These are phyloP conservation scores for Dendrolimus pini DNA, from an alignment of 2,888 invertebrate species.

Conservation along the genomic window DNA sequence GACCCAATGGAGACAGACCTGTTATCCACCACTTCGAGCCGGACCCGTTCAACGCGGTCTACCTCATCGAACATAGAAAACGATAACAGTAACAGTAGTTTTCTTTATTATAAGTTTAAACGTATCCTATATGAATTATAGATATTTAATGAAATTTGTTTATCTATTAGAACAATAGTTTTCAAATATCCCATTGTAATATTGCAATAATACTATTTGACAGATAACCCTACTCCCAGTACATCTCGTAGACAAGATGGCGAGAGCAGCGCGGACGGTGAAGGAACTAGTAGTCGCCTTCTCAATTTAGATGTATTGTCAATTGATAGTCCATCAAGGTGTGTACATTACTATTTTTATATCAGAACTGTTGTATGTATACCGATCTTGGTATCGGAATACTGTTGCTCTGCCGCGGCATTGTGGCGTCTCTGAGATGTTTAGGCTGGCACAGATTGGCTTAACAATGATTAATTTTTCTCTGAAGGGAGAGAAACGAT, in stretches of 20 bases:
- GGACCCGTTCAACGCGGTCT: constrained; percentile 11
- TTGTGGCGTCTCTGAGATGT: too few species aligned
- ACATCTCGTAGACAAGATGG: constrained; percentile 35
- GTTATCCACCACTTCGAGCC: constrained; percentile 27
- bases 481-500: too few species aligned
- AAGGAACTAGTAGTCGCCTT: constrained; percentile 38
- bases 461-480: too few species aligned
- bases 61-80: neutral
- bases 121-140: too few species aligned
- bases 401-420: too few species aligned
- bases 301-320: constrained; percentile 54
- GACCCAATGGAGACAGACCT: constrained; percentile 81
- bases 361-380: too few species aligned
- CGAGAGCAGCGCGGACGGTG: constrained; percentile 35
- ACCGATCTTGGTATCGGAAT: too few species aligned
- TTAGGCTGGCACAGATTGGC: too few species aligned
- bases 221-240: constrained; percentile 32
- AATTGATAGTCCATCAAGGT: constrained; percentile 47
- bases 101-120: neutral
- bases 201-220: neutral
- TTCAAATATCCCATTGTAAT: too few species aligned
- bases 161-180: too few species aligned
- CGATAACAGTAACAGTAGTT: neutral
- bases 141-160: too few species aligned
- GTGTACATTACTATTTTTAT: neutral